phyloP scores from a whole-genome alignment of 1,140 invertebrate species.

The Cheumatopsyche charites region DNA sequence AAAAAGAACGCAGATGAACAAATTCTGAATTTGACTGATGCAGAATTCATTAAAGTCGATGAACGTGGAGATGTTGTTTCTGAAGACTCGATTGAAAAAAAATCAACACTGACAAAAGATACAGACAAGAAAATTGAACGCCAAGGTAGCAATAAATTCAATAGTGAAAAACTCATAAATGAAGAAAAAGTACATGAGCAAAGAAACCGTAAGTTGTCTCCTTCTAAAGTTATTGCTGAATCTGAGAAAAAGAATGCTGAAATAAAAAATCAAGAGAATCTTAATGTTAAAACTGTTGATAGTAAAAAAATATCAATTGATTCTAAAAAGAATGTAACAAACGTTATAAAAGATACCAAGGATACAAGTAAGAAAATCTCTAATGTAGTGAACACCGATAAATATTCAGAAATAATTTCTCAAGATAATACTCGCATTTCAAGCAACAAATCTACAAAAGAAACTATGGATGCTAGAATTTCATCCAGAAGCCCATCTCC shows the following conservation, averaged over 20 bases:
- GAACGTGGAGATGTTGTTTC: conserved; percentile 38
- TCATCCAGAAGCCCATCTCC: conserved; percentile 16
- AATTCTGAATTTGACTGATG: conserved; percentile 46
- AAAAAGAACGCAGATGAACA: conserved; percentile 43
- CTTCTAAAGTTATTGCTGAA: not conserved
- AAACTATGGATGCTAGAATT: not conserved
- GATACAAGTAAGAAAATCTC: not conserved
- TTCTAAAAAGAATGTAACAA: not conserved
- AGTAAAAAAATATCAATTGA: conserved; percentile 1
- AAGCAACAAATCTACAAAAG: not conserved
- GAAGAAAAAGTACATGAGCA: conserved; percentile 10
- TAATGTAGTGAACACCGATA: not conserved
- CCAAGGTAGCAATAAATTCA: not conserved
- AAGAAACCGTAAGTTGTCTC: conserved; percentile 21
- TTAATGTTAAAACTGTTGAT: not conserved
- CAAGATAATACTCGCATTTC: not conserved
- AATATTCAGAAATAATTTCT: not conserved
- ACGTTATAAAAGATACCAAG: not conserved
- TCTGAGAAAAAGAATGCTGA: not conserved
- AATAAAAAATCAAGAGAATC: not conserved
- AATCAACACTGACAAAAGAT: conserved; percentile 23
- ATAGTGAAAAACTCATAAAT: conserved; percentile 10
- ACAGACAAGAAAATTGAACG: not conserved
- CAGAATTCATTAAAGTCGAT: conserved; percentile 46
- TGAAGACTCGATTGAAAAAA: conserved; percentile 15